Percentiles rank a stretch among this genome's conserved stretches.
Conservation (phyloP, 2,113 vertebrate genomes). For the Orycteropus afer region DNA sequence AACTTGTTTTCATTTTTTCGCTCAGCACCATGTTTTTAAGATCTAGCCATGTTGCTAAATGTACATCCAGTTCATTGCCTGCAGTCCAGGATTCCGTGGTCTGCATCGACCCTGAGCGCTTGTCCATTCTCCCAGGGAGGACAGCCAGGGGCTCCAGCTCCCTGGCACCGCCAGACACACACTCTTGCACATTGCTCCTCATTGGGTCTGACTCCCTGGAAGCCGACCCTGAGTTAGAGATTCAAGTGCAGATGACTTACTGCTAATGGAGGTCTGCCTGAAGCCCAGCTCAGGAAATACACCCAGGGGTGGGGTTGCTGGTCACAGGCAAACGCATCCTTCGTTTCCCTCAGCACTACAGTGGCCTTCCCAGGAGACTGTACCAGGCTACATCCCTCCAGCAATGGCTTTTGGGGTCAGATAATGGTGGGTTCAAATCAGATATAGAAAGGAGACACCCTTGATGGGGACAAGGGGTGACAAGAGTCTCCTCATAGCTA, state of each 20-base stretch:
- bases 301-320: background rate
- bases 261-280: background rate
- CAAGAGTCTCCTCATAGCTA: no score
- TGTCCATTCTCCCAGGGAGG: rapidly evolving
- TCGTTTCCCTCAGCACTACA: no score
- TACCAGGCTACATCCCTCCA: background rate
- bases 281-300: background rate
- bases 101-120: background rate
- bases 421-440: background rate
- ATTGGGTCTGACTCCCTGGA: background rate
- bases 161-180: rapidly evolving
- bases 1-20: conserved; percentile 13
- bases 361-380: background rate
- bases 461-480: background rate
- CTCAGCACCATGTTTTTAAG: conserved; percentile 4
- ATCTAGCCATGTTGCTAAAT: background rate
- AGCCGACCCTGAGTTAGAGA: background rate
- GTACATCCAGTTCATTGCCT: background rate
- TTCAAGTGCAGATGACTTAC: background rate
- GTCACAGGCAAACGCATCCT: background rate
- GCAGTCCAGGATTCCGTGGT: background rate
- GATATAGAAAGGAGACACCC: background rate
- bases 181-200: background rate
- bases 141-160: background rate
- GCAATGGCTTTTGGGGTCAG: background rate